Conservation (phyloP, 2,888 invertebrate species). For the Ashinkailepas kermadecensis region DNA sequence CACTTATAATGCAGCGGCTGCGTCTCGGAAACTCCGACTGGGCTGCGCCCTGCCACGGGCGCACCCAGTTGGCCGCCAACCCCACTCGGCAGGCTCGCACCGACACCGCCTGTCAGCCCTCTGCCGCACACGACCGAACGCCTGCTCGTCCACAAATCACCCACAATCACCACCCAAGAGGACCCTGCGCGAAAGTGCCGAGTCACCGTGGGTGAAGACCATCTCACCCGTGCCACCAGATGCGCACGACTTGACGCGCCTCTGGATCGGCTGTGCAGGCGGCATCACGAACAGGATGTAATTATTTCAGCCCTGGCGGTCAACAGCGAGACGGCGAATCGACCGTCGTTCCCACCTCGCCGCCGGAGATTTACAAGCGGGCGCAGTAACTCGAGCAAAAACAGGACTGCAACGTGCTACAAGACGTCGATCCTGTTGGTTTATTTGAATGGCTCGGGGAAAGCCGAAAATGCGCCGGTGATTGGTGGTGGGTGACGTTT, state of each 20-base stretch:
- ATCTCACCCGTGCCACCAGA: neutral
- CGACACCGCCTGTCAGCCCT: neutral
- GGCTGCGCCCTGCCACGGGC: neutral
- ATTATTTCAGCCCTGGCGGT: neutral
- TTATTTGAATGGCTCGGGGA: too few relatives aligned
- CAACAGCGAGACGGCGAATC: neutral
- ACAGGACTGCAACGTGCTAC: too few relatives aligned
- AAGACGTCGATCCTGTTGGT: too few relatives aligned
- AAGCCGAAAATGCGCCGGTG: too few relatives aligned
- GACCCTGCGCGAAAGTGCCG: neutral
- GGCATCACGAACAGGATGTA: conserved; percentile 9
- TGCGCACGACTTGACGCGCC: neutral
- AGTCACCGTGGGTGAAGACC: neutral
- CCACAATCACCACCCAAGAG: neutral
- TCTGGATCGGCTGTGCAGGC: neutral
- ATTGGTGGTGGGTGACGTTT: too few relatives aligned
- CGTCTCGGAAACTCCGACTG: neutral
- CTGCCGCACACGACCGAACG: neutral
- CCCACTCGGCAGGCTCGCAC: too few relatives aligned
- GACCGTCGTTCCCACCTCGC: too few relatives aligned
- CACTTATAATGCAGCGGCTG: neutral
- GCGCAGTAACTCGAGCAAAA: too few relatives aligned
- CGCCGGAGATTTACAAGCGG: too few relatives aligned
- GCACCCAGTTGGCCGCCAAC: neutral
- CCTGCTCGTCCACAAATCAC: neutral